phyloP scores from a whole-genome alignment of 2,888 invertebrate genomes.

The Drosophila gaucha region DNA sequence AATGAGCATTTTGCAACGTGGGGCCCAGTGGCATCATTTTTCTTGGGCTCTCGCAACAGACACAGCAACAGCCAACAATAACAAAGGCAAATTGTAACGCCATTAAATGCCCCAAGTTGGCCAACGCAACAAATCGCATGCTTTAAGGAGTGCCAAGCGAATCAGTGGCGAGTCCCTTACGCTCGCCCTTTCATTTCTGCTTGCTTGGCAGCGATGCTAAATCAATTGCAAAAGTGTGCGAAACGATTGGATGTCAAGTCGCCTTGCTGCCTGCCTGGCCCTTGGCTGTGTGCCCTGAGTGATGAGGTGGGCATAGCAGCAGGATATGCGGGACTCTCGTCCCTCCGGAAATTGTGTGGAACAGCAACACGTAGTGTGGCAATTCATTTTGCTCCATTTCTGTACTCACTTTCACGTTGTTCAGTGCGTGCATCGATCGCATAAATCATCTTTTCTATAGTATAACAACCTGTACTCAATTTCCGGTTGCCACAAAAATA shows the following conservation, averaged over 20 bases:
- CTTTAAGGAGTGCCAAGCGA: slow-evolving; percentile 45
- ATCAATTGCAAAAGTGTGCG: slow-evolving; percentile 75
- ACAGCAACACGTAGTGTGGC: slow-evolving; percentile 73
- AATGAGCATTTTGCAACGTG: slow-evolving; percentile 72
- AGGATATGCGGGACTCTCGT: slow-evolving; percentile 36
- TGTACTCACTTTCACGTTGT: slow-evolving; percentile 5
- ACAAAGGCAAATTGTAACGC: slow-evolving; percentile 73
- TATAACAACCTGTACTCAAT: slow-evolving; percentile 48
- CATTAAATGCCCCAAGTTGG: slow-evolving; percentile 72
- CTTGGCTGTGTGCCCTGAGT: slow-evolving; percentile 32
- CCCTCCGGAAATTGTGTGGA: slow-evolving; percentile 73
- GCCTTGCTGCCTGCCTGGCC: slow-evolving; percentile 2
- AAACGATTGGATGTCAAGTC: slow-evolving; percentile 66
- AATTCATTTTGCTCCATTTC: slow-evolving; percentile 61
- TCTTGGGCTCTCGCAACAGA: slow-evolving; percentile 34
- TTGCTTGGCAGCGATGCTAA: slow-evolving; percentile 54
- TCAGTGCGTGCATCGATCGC: slow-evolving; percentile 54
- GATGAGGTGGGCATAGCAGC: slow-evolving; percentile 54
- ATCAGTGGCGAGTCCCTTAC: slow-evolving; percentile 16
- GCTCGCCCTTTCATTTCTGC: not conserved
- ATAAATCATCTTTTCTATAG: slow-evolving; percentile 66
- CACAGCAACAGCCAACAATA: slow-evolving; percentile 39
- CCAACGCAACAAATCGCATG: slow-evolving; percentile 62
- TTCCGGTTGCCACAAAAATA: slow-evolving; percentile 38
- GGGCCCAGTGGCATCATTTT: slow-evolving; percentile 69